Percentiles rank a stretch among this genome's conserved stretches.
Evolutionary conservation across 2,797 vertebrate species (phyloP).

Genomic region (Orientallactaga sibirica): DNA sequence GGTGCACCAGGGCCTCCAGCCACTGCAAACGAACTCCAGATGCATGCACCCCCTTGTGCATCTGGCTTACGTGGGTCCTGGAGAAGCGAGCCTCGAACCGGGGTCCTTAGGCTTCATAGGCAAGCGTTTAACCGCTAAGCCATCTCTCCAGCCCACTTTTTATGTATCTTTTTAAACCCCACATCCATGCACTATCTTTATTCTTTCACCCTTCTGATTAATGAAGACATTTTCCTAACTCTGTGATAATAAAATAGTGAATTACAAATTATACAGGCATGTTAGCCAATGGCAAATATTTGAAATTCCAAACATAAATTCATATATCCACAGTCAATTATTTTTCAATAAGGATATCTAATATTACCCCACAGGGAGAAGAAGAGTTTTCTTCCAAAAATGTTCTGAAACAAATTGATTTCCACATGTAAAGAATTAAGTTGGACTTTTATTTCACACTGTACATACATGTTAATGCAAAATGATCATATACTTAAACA

Average conservation of each 20-base stretch:
- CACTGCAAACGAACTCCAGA: too few relatives aligned
- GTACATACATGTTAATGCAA: not conserved
- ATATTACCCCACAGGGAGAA: not conserved
- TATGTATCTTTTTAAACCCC: not conserved
- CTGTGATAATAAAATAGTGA: not conserved
- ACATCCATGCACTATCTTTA: not conserved
- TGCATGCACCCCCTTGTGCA: too few relatives aligned
- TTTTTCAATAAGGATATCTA: not conserved
- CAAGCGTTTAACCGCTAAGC: too few relatives aligned
- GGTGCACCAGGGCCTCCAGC: too few relatives aligned
- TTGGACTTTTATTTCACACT: not conserved
- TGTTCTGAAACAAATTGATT: not conserved
- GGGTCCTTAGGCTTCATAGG: too few relatives aligned
- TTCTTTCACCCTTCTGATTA: not conserved
- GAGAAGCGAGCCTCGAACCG: too few relatives aligned
- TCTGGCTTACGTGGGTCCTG: too few relatives aligned
- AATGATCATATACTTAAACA: not conserved
- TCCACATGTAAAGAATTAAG: not conserved
- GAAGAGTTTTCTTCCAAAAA: not conserved
- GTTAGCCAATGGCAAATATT: not conserved
- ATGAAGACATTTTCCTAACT: not conserved
- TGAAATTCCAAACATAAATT: conserved; percentile 35
- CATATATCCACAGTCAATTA: not conserved
- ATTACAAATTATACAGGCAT: not conserved
- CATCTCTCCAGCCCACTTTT: too few relatives aligned